Percentiles rank a stretch among this genome's conserved stretches.
Evolutionary conservation across 2,113 vertebrate genomes (phyloP).

Genomic region (Rallus limicola): DNA sequence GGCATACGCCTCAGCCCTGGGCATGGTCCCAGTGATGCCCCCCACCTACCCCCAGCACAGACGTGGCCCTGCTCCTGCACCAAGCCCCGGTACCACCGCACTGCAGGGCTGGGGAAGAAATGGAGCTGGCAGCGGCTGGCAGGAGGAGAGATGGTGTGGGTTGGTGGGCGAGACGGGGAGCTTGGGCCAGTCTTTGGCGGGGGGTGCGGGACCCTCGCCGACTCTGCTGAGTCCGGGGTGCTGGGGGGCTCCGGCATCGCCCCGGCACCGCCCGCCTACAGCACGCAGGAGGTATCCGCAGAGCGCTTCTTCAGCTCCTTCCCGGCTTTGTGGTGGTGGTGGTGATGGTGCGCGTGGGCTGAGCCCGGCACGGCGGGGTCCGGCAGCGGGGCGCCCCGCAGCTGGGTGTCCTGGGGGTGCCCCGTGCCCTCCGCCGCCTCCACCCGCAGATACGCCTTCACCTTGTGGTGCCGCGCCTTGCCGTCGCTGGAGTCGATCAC

Average conservation of each 20-base stretch:
- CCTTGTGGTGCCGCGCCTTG: slow-evolving; percentile 88
- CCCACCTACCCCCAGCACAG: not conserved
- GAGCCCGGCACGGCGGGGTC: slow-evolving; percentile 32
- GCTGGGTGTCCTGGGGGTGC: slow-evolving; percentile 74
- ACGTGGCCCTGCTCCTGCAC: not conserved
- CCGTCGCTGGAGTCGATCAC: slow-evolving; percentile 94
- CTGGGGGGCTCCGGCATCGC: not conserved
- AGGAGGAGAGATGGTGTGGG: not conserved
- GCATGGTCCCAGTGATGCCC: not conserved
- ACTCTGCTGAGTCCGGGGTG: slow-evolving; percentile 32
- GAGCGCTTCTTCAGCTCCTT: slow-evolving; percentile 83
- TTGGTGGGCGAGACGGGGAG: not conserved
- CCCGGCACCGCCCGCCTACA: slow-evolving; percentile 63
- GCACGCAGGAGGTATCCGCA: slow-evolving; percentile 79
- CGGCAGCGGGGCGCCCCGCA: slow-evolving; percentile 37
- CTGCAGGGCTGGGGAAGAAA: not conserved
- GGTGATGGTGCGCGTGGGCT: slow-evolving; percentile 46
- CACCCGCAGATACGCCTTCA: slow-evolving; percentile 89
- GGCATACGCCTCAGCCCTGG: not conserved
- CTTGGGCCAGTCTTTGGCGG: slow-evolving; percentile 17
- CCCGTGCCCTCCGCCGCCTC: slow-evolving; percentile 73
- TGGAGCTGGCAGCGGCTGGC: accelerated
- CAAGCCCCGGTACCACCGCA: not conserved
- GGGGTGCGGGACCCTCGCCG: not conserved
- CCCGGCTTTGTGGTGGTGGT: slow-evolving; percentile 79